Percentiles rank a stretch among this genome's conserved stretches.
Evolutionary conservation across 2,797 vertebrate genomes (phyloP).

Genomic region (Pseudotriccus pelzelni): DNA sequence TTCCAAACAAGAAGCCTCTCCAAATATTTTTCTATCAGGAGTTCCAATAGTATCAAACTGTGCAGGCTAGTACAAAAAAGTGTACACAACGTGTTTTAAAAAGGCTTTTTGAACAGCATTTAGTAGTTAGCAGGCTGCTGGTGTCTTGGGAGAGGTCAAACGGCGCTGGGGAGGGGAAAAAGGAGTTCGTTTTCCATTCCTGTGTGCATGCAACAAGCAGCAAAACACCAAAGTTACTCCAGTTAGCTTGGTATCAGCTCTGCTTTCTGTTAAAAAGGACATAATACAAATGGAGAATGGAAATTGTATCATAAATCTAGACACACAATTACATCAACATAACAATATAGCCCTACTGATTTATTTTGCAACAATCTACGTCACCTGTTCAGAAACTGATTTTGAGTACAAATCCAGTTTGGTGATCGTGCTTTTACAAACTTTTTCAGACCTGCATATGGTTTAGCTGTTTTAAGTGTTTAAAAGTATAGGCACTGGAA

Average conservation of each 20-base stretch:
- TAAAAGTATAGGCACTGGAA: neutral
- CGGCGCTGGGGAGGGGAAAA: constrained; percentile 85
- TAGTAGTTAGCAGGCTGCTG: constrained; percentile 87
- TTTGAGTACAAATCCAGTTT: neutral
- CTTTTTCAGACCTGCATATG: neutral
- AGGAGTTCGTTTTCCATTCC: constrained; percentile 88
- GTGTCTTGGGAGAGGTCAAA: constrained; percentile 88
- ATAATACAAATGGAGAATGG: constrained; percentile 82
- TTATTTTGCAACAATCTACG: constrained; percentile 2
- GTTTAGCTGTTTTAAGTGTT: neutral
- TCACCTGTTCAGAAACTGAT: neutral
- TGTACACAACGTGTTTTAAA: constrained; percentile 56
- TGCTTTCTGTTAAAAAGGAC: constrained; percentile 84
- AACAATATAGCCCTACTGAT: constrained; percentile 56
- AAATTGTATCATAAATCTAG: constrained; percentile 78
- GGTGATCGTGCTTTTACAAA: neutral
- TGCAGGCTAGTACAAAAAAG: constrained; percentile 68
- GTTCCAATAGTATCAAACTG: constrained; percentile 69
- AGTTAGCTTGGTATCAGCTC: constrained; percentile 86
- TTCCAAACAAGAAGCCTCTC: constrained; percentile 70
- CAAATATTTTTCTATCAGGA: constrained; percentile 47
- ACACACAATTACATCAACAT: constrained; percentile 71
- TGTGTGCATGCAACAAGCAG: constrained; percentile 96
- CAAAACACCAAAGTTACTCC: constrained; percentile 88
- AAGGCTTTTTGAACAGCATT: constrained; percentile 77